Conservation (phyloP, 2,888 invertebrate species). For the Drosophila maculinotata region DNA sequence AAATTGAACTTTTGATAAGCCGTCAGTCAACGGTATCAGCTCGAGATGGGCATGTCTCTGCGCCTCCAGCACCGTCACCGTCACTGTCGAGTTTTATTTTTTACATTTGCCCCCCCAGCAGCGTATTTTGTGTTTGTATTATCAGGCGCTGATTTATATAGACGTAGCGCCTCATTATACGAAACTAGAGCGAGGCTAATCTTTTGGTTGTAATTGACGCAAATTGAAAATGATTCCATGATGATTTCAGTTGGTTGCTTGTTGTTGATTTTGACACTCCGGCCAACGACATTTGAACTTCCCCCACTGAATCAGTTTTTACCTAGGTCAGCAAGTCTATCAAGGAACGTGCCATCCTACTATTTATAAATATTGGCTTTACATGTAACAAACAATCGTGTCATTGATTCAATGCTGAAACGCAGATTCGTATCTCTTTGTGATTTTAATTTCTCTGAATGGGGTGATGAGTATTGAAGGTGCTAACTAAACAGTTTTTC, state of each 20-base stretch:
- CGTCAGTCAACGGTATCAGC: constrained; percentile 6
- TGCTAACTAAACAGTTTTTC: constrained; percentile 3
- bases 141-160: constrained; percentile 64
- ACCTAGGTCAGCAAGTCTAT: constrained; percentile 8
- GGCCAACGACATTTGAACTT: constrained; percentile 42
- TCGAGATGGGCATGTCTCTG: constrained; percentile 7
- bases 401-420: constrained; percentile 17
- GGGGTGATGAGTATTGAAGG: constrained; percentile 2
- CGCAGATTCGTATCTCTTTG: constrained; percentile 4
- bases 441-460: constrained; percentile 18
- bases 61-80: constrained; percentile 9
- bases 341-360: constrained; percentile 36
- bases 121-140: constrained; percentile 50
- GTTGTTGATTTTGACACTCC: constrained; percentile 13
- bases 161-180: constrained; percentile 42
- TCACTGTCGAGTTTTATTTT: constrained; percentile 13
- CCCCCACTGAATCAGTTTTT: constrained; percentile 36
- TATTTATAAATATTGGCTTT: not conserved
- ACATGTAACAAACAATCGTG: constrained; percentile 27
- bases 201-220: constrained; percentile 73
- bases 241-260: constrained; percentile 41
- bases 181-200: constrained; percentile 75
- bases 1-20: constrained; percentile 43
- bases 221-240: constrained; percentile 65
- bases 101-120: constrained; percentile 35